Evolutionary conservation across 37 sponge, comb jelly and placozoan genomes (phyloP).

Genomic region (Eunapius fragilis): DNA sequence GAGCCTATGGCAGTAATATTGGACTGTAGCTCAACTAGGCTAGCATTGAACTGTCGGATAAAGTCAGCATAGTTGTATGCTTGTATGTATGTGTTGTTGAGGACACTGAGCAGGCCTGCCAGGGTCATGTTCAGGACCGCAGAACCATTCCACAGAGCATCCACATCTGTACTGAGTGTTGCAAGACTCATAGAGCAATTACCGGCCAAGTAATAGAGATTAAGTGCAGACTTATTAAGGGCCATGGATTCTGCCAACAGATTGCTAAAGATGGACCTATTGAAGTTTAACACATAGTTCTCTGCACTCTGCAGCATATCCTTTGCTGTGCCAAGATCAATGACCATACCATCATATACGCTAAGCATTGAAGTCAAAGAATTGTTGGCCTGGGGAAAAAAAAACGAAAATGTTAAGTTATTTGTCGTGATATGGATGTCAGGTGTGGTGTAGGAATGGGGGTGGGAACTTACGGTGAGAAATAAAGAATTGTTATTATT

Average conservation of each 20-base stretch:
- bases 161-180: neutral
- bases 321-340: neutral
- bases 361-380: neutral
- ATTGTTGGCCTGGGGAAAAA: neutral
- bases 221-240: neutral
- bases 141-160: neutral
- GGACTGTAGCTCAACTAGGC: neutral
- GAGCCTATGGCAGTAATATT: neutral
- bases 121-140: neutral
- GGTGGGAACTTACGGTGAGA: neutral
- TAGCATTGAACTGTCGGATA: neutral
- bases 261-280: neutral
- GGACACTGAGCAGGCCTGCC: neutral
- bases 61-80: neutral
- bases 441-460: too few species aligned
- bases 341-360: neutral
- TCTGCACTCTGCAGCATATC: neutral
- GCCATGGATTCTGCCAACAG: neutral
- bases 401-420: neutral
- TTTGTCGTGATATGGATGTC: too few species aligned
- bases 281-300: neutral
- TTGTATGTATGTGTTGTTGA: neutral
- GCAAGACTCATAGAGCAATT: neutral
- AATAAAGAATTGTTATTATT: neutral
- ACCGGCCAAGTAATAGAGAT: neutral